Conservation (phyloP, 2,113 vertebrate genomes). For the Saccopteryx leptura region DNA sequence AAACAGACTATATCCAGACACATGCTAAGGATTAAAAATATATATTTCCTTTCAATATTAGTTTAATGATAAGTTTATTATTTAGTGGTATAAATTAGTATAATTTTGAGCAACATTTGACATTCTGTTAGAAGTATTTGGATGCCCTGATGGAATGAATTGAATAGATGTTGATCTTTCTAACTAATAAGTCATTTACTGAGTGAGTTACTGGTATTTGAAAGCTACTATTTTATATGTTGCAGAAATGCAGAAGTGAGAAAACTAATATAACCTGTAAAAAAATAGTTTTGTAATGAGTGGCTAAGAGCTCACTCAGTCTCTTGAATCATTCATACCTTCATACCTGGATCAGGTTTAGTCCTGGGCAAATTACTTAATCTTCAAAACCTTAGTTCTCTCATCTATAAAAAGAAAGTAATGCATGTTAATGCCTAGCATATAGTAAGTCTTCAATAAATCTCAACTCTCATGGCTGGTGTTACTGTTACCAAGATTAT, state of each 20-base stretch:
- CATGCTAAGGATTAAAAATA: background rate
- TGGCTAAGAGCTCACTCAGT: background rate
- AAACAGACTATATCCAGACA: background rate
- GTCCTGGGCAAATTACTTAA: constrained; percentile 21
- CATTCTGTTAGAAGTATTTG: constrained; percentile 5
- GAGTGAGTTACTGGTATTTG: constrained; percentile 1
- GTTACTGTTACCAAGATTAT: constrained; percentile 38
- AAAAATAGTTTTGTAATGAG: constrained; percentile 50
- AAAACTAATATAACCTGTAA: background rate
- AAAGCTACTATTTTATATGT: background rate
- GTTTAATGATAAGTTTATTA: constrained; percentile 32
- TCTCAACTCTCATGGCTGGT: background rate
- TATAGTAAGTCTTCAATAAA: constrained; percentile 23
- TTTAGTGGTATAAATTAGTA: constrained; percentile 8
- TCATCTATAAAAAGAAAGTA: constrained; percentile 31
- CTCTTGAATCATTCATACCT: background rate
- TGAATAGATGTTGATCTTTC: constrained; percentile 1
- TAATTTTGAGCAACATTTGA: constrained; percentile 7
- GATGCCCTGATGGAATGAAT: background rate
- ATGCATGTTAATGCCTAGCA: constrained; percentile 36
- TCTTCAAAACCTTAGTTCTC: constrained; percentile 37
- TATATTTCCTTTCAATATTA: background rate
- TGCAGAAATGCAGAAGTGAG: constrained; percentile 41
- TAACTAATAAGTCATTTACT: constrained; percentile 37
- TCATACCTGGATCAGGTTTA: background rate